Conservation (phyloP, 1,140 invertebrate species). For the Ostrea denselamellosa region DNA sequence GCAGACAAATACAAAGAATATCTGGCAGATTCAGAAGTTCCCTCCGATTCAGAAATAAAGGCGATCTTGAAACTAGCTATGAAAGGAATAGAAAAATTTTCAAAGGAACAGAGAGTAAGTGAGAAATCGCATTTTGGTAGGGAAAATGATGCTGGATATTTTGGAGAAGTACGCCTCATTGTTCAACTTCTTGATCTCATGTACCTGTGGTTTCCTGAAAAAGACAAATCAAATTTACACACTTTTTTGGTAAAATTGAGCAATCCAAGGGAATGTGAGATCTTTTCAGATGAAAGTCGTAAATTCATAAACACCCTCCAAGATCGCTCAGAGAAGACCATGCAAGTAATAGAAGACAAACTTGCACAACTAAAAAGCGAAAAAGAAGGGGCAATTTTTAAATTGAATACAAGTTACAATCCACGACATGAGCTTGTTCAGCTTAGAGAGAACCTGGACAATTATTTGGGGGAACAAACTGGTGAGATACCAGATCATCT, state of each 20-base stretch:
- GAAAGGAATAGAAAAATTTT: slow-evolving; percentile 53
- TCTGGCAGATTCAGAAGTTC: slow-evolving; percentile 26
- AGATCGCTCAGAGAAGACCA: slow-evolving; percentile 19
- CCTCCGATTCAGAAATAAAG: slow-evolving; percentile 3
- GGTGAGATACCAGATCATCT: slow-evolving; percentile 53
- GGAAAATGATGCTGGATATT: slow-evolving; percentile 59
- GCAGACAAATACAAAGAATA: slow-evolving; percentile 49
- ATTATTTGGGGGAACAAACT: slow-evolving; percentile 61
- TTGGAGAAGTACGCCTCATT: slow-evolving; percentile 58
- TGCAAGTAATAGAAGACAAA: slow-evolving; percentile 61
- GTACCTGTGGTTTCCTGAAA: slow-evolving; percentile 30
- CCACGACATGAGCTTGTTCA: slow-evolving; percentile 25
- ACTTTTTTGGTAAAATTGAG: slow-evolving; percentile 52
- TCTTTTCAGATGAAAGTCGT: slow-evolving; percentile 40
- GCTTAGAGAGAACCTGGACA: slow-evolving; percentile 56
- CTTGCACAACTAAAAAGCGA: slow-evolving; percentile 59
- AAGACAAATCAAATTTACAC: slow-evolving; percentile 48
- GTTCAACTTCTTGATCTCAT: slow-evolving; percentile 53
- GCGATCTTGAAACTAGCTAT: slow-evolving; percentile 50
- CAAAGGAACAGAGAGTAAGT: slow-evolving; percentile 56
- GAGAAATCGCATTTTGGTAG: slow-evolving; percentile 39
- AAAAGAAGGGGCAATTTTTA: slow-evolving; percentile 35
- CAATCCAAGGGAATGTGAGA: slow-evolving; percentile 29
- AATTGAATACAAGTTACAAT: not conserved
- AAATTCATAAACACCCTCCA: slow-evolving; percentile 52